These are phyloP conservation scores for Graphium colonna DNA, from an alignment of 2,888 invertebrate genomes.

Conservation along the genomic window DNA sequence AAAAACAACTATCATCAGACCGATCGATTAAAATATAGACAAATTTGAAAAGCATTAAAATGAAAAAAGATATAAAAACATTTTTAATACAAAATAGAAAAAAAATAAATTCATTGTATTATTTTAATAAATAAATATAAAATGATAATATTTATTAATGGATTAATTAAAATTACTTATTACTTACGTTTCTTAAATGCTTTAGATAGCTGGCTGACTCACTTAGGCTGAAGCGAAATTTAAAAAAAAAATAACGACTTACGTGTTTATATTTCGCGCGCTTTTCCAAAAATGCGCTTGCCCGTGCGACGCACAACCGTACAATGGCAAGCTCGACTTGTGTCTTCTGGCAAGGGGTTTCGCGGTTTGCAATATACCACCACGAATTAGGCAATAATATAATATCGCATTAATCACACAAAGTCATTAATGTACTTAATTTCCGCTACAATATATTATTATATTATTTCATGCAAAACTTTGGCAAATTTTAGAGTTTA, in stretches of 20 bases:
- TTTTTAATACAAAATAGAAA: too few species aligned
- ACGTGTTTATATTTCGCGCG: background rate
- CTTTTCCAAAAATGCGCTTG: slow-evolving; percentile 5
- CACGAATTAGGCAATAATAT: slow-evolving; percentile 22
- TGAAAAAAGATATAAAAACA: background rate
- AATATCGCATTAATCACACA: slow-evolving; percentile 17
- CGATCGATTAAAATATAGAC: too few species aligned
- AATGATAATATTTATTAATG: too few species aligned
- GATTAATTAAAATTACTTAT: too few species aligned
- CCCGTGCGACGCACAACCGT: slow-evolving; percentile 26
- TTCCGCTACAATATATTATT: background rate
- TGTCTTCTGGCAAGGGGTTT: slow-evolving; percentile 22
- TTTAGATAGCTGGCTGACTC: too few species aligned
- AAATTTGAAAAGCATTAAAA: too few species aligned
- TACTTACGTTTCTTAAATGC: slow-evolving; percentile 1
- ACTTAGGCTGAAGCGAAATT: background rate
- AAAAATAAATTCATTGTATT: too few species aligned
- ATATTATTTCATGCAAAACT: too few species aligned
- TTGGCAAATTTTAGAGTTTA: too few species aligned
- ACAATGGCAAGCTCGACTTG: slow-evolving; percentile 25
- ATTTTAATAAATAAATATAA: too few species aligned
- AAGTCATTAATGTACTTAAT: background rate
- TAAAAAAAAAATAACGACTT: slow-evolving; percentile 4
- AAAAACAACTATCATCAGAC: too few species aligned
- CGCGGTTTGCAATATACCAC: slow-evolving; percentile 25